Base-by-base conservation (phyloP, 2,888 invertebrate species). In the Drosophila infuscata region DNA sequence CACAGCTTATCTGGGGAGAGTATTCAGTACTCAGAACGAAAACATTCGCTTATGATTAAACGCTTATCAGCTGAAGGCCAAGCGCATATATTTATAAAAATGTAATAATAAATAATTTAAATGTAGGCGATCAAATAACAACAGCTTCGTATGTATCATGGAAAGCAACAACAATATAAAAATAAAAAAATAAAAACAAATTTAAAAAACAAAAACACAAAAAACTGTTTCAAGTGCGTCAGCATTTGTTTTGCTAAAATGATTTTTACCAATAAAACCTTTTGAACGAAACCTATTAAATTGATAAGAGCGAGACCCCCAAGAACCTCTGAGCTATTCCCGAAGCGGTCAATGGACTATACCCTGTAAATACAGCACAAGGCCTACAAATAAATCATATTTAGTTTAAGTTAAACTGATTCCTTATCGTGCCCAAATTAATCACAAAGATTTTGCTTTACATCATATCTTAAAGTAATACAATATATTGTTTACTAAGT, bases 31-130 rank as follows among this genome's bases (percentile, higher is more conserved):
- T 12, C 7, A 8, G 20, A 20, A 46, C 20, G 8, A 25, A 32
- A 35, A 25, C 25, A 3, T 25, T 25, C 25, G 25, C 46, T 53
- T 12, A 53, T 38, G 74, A 57, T 74, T 68, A 35, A 43, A 3
- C 51, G 54, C 79, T 70, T 85, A 83, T 76, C 76, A 63, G 17
- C 43, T 6, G 64, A 58, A 70, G 67, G 74, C 65, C 67, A 70
- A 51, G 20, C 56, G 32, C 54, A 38, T 46, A 38, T 46, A 8
- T 46, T 46, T 25, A 25, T 25, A 49, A 38, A 17, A 61, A 53
- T 56, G 41, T 79, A 82, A 82, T 64, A 79, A 75, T 82, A 51
- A 63, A 67, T 54, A 53, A 62, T 78, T 87, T 73, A 59, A 81
- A 67, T 87, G 70, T 70, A 65, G 76, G 61, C 67, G 9, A 48